Conservation (phyloP, 2,113 vertebrate species). For the Macrotis lagotis region DNA sequence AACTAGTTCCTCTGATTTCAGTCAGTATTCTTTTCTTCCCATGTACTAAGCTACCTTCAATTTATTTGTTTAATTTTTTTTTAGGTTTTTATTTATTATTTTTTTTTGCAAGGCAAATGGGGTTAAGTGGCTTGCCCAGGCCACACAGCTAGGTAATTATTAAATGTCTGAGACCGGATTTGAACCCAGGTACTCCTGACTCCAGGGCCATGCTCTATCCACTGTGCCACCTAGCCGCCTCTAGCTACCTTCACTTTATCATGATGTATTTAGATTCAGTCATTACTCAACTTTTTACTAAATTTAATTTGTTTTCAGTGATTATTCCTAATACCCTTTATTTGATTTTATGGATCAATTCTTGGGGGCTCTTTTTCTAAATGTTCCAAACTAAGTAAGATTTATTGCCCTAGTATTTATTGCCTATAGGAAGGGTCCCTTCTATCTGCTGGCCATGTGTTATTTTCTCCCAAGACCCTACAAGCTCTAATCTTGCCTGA, state of each 20-base stretch:
- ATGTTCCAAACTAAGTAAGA: constrained; percentile 36
- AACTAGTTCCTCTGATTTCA: neutral
- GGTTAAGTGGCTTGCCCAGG: too few species aligned
- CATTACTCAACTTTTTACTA: neutral
- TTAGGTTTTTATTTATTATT: too few species aligned
- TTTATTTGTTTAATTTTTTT: too few species aligned
- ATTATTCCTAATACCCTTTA: constrained; percentile 19
- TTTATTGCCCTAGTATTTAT: constrained; percentile 18
- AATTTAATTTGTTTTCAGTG: neutral
- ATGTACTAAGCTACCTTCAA: neutral
- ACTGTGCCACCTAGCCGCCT: too few species aligned
- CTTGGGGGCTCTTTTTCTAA: neutral
- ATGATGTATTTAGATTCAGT: neutral
- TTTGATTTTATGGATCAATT: constrained; percentile 25
- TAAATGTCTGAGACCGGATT: too few species aligned
- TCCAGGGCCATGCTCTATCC: too few species aligned
- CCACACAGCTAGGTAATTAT: too few species aligned
- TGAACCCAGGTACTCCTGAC: too few species aligned
- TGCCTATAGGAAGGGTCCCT: constrained; percentile 19
- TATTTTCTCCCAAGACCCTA: neutral
- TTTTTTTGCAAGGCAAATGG: too few species aligned
- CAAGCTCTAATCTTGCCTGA: constrained; percentile 60
- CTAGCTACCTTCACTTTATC: neutral
- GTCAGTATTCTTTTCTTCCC: neutral
- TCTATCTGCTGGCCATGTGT: constrained; percentile 30